Conservation (phyloP, 2,797 vertebrate genomes). For the Propithecus deckenii region DNA sequence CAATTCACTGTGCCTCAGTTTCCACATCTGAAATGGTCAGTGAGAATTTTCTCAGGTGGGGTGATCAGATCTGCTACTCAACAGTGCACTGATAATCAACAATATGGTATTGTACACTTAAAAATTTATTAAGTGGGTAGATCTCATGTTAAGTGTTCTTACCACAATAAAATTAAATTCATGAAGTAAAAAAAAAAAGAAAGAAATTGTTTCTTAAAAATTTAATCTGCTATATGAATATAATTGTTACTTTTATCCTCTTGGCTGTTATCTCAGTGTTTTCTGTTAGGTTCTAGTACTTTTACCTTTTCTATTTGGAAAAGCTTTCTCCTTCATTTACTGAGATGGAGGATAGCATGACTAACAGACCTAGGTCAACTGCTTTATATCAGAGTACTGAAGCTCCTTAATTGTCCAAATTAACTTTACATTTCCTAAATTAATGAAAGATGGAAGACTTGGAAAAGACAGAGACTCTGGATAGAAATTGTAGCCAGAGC, state of each 20-base stretch:
- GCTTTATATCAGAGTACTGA: background rate
- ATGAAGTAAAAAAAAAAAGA: background rate
- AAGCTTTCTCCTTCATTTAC: background rate
- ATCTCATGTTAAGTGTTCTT: background rate
- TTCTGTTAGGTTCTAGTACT: background rate
- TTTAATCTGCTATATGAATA: background rate
- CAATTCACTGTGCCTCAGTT: background rate
- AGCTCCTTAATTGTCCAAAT: background rate
- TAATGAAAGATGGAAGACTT: background rate
- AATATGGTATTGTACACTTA: background rate
- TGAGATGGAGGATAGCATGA: background rate
- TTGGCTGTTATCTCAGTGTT: background rate
- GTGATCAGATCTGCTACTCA: background rate
- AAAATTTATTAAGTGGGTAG: background rate
- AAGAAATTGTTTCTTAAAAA: background rate
- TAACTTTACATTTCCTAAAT: background rate
- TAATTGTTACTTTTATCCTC: background rate
- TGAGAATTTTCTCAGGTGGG: background rate
- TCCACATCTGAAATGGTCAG: background rate
- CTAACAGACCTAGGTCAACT: background rate
- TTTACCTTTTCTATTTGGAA: background rate
- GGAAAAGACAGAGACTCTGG: background rate
- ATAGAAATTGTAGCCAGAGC: background rate
- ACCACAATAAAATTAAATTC: background rate
- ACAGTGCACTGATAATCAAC: background rate